Evolutionary conservation across 1,140 invertebrate species (phyloP), one percentile per base, ranked within the genome.

Genomic region (Nixonia krombeini): DNA sequence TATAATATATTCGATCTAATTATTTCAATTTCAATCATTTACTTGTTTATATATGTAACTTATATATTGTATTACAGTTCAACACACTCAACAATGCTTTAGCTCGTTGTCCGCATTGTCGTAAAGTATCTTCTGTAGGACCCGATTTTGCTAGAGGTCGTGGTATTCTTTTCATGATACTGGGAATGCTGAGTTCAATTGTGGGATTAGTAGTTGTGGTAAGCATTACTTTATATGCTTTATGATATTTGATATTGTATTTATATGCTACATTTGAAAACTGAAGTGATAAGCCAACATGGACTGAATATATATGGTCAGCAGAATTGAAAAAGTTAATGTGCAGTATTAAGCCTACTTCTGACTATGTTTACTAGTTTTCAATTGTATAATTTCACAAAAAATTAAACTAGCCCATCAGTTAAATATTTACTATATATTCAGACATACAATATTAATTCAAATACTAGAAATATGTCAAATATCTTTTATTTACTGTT

Each of bases 31-130:
- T 3, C 6, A 6, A 21, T 21, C 6, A 42, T 50, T 25, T 29
- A 23, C 2, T 15, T 52, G 18, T 33, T 46, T n/a, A 0, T 18
- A 17, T 31, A 26, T 29, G 1, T 29, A 52, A 10, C 45, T 37
- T 26, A 49, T 56, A 51, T 65, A 73, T 78, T 81, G 56, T 61
- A 70, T 89, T 90, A 26, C 87, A 96, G 94, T 98, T 97, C 81
- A 96, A 97, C 82, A 94, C 94, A 62, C 85, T 96, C 78, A 94
- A 93, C 78, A 98, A 97, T 86, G 92, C 95, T 58, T 87, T 98
- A 53, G 96, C 96, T n/a, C 90, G 95, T 78, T 98, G 96, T 88
- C 96, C 96, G 25, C 94, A 97, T 85, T 98, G 96, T 85, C 89
- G 94, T 56, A 96, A 95, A 87, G 93, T 97, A 74, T 97, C 95